Base-by-base conservation (phyloP, 2,888 invertebrate species). In the Tenthredo notha region DNA sequence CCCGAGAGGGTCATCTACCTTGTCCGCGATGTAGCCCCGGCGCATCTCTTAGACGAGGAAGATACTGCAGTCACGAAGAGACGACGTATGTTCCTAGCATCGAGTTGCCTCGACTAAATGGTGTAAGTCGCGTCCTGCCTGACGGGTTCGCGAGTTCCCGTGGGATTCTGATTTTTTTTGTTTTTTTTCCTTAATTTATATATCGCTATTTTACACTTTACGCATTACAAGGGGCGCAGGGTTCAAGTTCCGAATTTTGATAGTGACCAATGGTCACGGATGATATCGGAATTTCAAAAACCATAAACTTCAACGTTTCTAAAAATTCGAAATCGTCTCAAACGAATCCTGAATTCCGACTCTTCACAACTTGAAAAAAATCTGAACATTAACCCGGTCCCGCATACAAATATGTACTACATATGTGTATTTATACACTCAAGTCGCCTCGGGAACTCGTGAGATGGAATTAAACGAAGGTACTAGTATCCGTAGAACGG, bases 91-190 rank as follows among this genome's bases (percentile, higher is more conserved):
- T 93, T 89, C 93, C 93, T 86, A 92, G 91, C 92, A 91, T 92
- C 92, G 93, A 93, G 87, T 91, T 92, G 86, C 92, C 93, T 89
- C 91, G 92, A 90, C 88, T 93, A 92, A 93, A 93, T 92, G 93
- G 93, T 93, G 93, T 93, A 92, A 93, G 93, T 93, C 91, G 89
- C 90, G 92, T 91, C 89, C 91, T 89, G 89, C 91, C 90, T 87
- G 90, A 91, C 87, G 89, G 89, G 89, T 87, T 65, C 82, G 78
- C 58, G 67, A 43, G 61, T 61, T 61, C 80, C 80, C 80, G 40
- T 25, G 77, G 58, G 80, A 80, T 37, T 25, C 47, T 50, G 10
- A 0, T 72, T 15, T 1, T 37, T 72, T 72, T 72, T 10, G 21
- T 12, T 61, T 1, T 21, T 18, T 37, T 61, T 40, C n/a, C 10